Conservation (phyloP, 2,888 invertebrate species). For the Tribolium freemani region DNA sequence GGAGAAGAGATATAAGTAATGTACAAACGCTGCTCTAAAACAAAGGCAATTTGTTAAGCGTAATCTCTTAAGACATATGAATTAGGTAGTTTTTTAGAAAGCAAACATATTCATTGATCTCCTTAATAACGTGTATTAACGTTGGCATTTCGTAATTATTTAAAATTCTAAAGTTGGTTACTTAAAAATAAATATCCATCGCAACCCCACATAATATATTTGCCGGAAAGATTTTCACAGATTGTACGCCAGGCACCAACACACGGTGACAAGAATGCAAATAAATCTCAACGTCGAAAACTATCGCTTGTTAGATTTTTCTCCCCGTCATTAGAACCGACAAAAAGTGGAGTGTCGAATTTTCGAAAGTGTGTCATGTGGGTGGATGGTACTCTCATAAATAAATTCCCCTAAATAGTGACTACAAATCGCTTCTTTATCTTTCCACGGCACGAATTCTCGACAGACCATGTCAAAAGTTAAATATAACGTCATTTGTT, state of each 20-base stretch:
- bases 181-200: slow-evolving; percentile 52
- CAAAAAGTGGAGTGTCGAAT: slow-evolving; percentile 18
- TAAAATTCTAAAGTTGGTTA: slow-evolving; percentile 44
- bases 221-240: slow-evolving; percentile 47
- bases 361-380: slow-evolving; percentile 32
- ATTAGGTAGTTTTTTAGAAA: slow-evolving; percentile 50
- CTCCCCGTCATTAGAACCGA: slow-evolving; percentile 7
- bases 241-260: slow-evolving; percentile 22
- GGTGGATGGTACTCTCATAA: slow-evolving; percentile 30
- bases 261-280: slow-evolving; percentile 35
- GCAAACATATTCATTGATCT: slow-evolving; percentile 53
- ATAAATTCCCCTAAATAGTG: slow-evolving; percentile 33
- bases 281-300: slow-evolving; percentile 32
- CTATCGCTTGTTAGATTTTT: slow-evolving; percentile 5
- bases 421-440: slow-evolving; percentile 43
- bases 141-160: slow-evolving; percentile 44
- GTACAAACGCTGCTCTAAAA: slow-evolving; percentile 34
- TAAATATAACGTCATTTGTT: slow-evolving; percentile 20
- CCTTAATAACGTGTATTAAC: slow-evolving; percentile 53
- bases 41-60: slow-evolving; percentile 51
- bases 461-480: slow-evolving; percentile 36
- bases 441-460: slow-evolving; percentile 34
- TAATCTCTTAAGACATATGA: slow-evolving; percentile 52
- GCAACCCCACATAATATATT: slow-evolving; percentile 51
- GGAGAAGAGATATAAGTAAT: slow-evolving; percentile 17